Conservation (phyloP, 2,797 vertebrate species). For the Hippopotamyrus pictus region DNA sequence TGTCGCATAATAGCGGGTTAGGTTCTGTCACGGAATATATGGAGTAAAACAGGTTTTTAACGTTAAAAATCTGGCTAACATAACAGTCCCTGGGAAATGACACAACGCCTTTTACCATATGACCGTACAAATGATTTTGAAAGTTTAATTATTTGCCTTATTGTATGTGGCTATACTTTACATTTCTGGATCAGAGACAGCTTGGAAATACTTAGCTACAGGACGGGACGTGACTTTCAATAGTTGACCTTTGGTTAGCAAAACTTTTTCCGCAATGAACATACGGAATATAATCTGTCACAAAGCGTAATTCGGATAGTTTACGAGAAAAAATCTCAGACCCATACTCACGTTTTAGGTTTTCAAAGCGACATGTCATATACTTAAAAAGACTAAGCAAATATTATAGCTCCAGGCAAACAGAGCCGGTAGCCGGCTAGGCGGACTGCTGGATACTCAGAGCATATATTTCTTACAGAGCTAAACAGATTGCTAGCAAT, state of each 20-base stretch:
- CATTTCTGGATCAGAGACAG: background rate
- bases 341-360: background rate
- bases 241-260: constrained; percentile 4
- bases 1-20: background rate
- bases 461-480: background rate
- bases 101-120: background rate
- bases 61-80: background rate
- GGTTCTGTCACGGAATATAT: background rate
- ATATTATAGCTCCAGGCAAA: background rate
- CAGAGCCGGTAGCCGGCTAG: background rate
- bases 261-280: background rate
- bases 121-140: background rate
- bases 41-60: background rate
- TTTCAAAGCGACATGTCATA: background rate
- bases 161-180: background rate
- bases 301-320: background rate
- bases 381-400: background rate
- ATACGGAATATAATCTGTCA: background rate
- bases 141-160: background rate
- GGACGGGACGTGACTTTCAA: background rate
- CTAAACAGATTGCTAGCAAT: background rate
- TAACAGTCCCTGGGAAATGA: background rate
- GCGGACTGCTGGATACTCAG: background rate
- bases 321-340: background rate
- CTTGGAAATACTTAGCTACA: background rate